Conservation (phyloP, 2,797 vertebrate species). For the Eleutherodactylus coqui region DNA sequence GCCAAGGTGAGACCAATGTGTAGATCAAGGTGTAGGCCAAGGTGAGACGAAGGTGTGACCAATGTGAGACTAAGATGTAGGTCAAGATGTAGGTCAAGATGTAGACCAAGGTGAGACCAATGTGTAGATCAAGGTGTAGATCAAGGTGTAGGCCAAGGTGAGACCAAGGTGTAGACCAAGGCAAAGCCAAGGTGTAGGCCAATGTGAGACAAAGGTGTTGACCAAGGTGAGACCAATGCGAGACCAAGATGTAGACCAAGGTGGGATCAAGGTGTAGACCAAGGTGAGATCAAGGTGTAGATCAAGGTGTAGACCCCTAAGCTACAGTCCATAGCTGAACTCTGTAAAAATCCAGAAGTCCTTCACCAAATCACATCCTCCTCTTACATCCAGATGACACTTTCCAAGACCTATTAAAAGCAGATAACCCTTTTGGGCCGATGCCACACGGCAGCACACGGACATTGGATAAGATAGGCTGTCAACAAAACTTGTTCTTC, state of each 20-base stretch:
- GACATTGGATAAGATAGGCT: constrained; percentile 41
- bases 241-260: neutral
- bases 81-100: no score
- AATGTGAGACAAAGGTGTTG: neutral
- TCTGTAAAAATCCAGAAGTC: neutral
- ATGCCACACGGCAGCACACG: constrained; percentile 31
- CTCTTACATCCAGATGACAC: constrained; percentile 27
- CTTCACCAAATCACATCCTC: constrained; percentile 10
- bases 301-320: neutral
- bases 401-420: constrained; percentile 31
- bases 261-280: no score
- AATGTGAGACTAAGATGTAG: neutral
- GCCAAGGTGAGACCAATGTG: neutral
- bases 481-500: constrained; percentile 38
- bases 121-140: neutral
- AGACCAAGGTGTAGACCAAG: neutral
- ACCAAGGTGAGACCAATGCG: neutral
- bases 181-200: no score
- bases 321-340: neutral
- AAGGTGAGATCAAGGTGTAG: neutral
- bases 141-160: neutral
- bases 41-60: no score
- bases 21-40: neutral
- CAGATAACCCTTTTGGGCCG: constrained; percentile 43
- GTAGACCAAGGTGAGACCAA: no score